Conservation (phyloP, 2,888 invertebrate genomes). For the Orchestes rusci region DNA sequence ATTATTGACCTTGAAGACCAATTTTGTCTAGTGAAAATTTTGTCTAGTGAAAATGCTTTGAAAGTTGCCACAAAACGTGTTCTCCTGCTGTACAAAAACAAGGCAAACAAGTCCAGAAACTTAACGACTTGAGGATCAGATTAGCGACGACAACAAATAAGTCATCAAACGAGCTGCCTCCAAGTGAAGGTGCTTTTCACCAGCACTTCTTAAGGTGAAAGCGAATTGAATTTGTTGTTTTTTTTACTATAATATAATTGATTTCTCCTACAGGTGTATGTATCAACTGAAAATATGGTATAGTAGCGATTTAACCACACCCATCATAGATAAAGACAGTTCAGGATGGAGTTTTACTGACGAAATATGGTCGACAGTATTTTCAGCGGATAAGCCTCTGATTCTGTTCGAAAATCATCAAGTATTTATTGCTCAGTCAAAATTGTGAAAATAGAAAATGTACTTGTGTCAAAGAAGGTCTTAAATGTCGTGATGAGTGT, state of each 20-base stretch:
- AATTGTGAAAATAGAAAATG: constrained; percentile 4
- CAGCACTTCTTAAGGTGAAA: constrained; percentile 10
- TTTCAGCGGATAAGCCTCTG: neutral
- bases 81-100: constrained; percentile 14
- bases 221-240: neutral
- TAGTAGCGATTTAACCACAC: neutral
- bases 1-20: neutral
- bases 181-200: constrained; percentile 9
- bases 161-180: constrained; percentile 9
- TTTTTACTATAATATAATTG: constrained; percentile 5
- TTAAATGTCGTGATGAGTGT: constrained; percentile 9
- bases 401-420: constrained; percentile 1
- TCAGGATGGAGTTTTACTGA: neutral
- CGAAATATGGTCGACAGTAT: neutral
- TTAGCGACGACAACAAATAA: constrained; percentile 7
- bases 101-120: constrained; percentile 12
- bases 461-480: constrained; percentile 7
- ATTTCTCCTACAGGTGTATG: constrained; percentile 5
- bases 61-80: constrained; percentile 9
- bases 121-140: constrained; percentile 7
- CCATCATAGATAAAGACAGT: neutral
- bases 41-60: constrained; percentile 5
- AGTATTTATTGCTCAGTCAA: constrained; percentile 6
- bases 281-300: constrained; percentile 1
- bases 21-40: neutral